Percentiles rank a stretch among this genome's conserved stretches.
Evolutionary conservation across 2,113 vertebrate species (phyloP).

Genomic region (Oryzias melastigma): DNA sequence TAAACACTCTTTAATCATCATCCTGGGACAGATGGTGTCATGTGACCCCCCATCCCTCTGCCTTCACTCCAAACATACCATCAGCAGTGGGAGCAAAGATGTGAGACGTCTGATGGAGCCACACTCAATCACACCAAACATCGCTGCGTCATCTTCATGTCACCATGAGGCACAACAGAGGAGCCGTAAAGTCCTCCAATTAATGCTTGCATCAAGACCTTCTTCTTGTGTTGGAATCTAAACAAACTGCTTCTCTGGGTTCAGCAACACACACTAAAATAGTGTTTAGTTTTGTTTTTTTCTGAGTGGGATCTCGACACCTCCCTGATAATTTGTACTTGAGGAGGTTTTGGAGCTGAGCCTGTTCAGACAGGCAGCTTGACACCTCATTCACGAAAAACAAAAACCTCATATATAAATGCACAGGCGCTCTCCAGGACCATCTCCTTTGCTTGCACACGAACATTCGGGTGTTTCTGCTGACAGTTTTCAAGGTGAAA

Average conservation of each 20-base stretch:
- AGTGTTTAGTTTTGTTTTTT: constrained; percentile 4
- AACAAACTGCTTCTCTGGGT: background rate
- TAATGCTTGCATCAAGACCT: no score
- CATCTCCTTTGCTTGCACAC: no score
- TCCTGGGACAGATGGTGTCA: constrained; percentile 61
- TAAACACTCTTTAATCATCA: constrained; percentile 77
- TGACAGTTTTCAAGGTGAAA: constrained; percentile 53
- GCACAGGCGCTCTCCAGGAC: constrained; percentile 25
- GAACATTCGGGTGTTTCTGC: background rate
- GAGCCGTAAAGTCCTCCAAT: no score
- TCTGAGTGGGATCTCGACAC: background rate
- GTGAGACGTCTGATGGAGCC: constrained; percentile 8
- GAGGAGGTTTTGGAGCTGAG: constrained; percentile 12
- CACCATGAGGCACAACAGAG: no score
- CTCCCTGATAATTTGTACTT: constrained; percentile 16
- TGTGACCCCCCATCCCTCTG: constrained; percentile 19
- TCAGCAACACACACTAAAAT: constrained; percentile 4
- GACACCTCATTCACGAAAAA: constrained; percentile 51
- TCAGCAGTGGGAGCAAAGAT: constrained; percentile 18
- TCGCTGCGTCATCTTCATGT: background rate
- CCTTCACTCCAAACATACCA: constrained; percentile 14
- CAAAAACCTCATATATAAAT: constrained; percentile 61
- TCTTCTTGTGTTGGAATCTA: no score
- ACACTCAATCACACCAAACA: background rate
- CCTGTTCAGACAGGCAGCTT: constrained; percentile 30